These are phyloP conservation scores for Hystrix cristata DNA, from an alignment of 2,113 vertebrate genomes.

Conservation along the genomic window DNA sequence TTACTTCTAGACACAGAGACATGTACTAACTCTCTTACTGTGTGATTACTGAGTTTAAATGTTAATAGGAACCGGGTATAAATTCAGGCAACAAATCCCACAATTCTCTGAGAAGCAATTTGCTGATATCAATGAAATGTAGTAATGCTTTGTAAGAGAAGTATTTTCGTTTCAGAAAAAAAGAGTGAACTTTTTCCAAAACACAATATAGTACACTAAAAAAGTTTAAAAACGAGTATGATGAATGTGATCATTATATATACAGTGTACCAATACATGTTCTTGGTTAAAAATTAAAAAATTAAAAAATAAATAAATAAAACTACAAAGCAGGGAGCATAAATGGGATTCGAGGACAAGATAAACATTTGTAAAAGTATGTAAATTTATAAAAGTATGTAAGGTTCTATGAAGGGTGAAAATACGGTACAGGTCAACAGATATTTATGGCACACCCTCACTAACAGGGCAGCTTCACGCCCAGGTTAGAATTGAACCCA, in stretches of 20 bases:
- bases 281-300: no score
- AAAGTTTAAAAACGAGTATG: neutral
- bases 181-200: neutral
- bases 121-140: neutral
- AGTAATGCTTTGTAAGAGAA: neutral
- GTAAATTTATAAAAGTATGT: neutral
- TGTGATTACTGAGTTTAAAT: neutral
- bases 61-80: neutral
- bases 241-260: no score
- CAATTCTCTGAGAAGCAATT: neutral
- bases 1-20: neutral
- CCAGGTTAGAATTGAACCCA: neutral
- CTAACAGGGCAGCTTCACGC: neutral
- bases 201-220: neutral
- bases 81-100: neutral
- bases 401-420: constrained; percentile 17
- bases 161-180: neutral
- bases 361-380: neutral
- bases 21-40: neutral
- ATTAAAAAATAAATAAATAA: no score
- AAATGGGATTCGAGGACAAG: neutral
- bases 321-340: neutral
- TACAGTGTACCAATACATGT: no score
- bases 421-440: neutral
- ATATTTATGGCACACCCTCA: neutral